Base-by-base conservation (phyloP, 2,888 invertebrate genomes). In the Theretra japonica region DNA sequence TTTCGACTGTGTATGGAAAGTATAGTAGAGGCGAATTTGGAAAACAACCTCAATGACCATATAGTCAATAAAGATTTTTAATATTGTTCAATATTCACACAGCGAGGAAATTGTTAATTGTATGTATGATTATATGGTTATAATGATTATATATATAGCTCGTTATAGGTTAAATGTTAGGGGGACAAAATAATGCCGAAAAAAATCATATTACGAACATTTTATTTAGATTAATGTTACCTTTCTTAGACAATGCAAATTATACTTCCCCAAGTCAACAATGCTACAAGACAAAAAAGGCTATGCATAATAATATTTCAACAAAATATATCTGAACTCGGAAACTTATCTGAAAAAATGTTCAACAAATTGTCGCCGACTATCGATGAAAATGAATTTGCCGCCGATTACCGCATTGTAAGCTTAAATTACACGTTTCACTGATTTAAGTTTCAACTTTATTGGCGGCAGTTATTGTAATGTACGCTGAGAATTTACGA, bases 361-460 rank as follows among this genome's bases (percentile, higher is more conserved):
- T 48, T 41, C 41, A 48, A 41, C 33, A 65, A 48, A 65, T 23
- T 23, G 65, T 17, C 65, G 23, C 50, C 57, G n/a, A 21, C 21
- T 65, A 65, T 48, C 65, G 65, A 65, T 48, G 48, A 65, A 41
- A 65, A 65, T 65, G 65, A 48, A 65, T 48, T 48, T 48, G 41
- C 41, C 21, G 62, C 65, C 65, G 65, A 65, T 65, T 65, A 65
- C 65, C 65, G 48, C 23, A 65, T 17, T 23, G 65, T 65, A 65
- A 48, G 65, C 65, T 65, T 65, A 65, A 65, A 65, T 48, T 65
- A 65, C 65, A 65, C 48, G 65, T 48, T 65, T 48, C 48, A 48
- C 65, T 65, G 65, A 65, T 65, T 65, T 65, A 65, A 65, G 65
- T 65, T 65, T 48, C 65, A 23, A 65, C 48, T 65, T 65, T 65